A percentile compares a stretch with the other conserved stretches of the same genome.
phyloP scores from a whole-genome alignment of 2,888 invertebrate genomes.

The Eupithecia vulgata region DNA sequence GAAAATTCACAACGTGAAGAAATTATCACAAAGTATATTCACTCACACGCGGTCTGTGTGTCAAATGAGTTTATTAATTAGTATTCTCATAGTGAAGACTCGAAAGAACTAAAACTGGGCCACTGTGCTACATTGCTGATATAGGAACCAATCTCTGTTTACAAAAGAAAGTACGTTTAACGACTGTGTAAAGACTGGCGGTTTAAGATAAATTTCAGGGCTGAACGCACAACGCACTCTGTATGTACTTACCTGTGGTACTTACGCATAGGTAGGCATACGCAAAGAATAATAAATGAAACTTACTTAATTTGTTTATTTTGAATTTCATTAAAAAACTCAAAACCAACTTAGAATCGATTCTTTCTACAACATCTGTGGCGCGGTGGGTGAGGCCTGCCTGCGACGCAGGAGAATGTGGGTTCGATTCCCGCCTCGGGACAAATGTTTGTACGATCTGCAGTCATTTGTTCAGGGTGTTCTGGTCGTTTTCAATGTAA shows the following conservation, averaged over 20 bases:
- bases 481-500: too few species aligned
- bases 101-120: not conserved
- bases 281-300: too few species aligned
- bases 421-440: too few species aligned
- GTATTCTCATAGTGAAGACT: not conserved
- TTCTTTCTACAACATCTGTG: too few species aligned
- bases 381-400: too few species aligned
- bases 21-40: not conserved
- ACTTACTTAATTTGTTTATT: too few species aligned
- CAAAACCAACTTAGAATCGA: too few species aligned
- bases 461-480: too few species aligned
- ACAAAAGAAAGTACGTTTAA: constrained; percentile 6
- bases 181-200: not conserved
- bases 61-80: not conserved
- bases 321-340: too few species aligned
- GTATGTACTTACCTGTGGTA: not conserved
- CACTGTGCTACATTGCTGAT: not conserved
- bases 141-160: not conserved
- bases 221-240: not conserved
- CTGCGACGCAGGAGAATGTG: too few species aligned
- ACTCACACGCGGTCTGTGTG: not conserved
- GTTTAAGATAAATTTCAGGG: not conserved
- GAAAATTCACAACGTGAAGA: not conserved
- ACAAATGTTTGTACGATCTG: too few species aligned
- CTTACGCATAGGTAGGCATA: too few species aligned